Percentiles rank a stretch among this genome's conserved stretches.
These are phyloP conservation scores for Musca domestica DNA, from an alignment of 1,140 invertebrate genomes.

Conservation along the genomic window DNA sequence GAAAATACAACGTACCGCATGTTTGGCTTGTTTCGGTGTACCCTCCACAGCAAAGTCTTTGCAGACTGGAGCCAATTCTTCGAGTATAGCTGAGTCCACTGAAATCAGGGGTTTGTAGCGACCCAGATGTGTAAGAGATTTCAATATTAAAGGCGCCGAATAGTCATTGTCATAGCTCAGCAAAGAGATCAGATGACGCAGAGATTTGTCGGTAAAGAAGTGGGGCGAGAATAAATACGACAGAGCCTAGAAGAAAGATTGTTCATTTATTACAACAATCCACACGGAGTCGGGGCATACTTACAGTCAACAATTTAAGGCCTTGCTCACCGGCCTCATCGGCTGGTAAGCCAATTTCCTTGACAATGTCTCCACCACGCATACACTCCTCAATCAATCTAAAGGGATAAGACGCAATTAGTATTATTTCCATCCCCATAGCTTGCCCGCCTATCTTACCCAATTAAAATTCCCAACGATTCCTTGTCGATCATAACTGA, in stretches of 20 bases:
- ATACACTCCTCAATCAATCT: slow-evolving; percentile 52
- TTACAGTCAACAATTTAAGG: slow-evolving; percentile 72
- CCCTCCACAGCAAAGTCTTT: slow-evolving; percentile 83
- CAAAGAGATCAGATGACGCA: slow-evolving; percentile 76
- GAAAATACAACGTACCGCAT: slow-evolving; percentile 88
- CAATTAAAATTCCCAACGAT: slow-evolving; percentile 72
- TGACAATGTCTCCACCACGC: slow-evolving; percentile 47
- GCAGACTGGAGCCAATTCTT: slow-evolving; percentile 77
- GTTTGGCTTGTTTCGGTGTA: slow-evolving; percentile 93
- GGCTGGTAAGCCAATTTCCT: slow-evolving; percentile 75
- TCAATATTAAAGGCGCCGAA: slow-evolving; percentile 77
- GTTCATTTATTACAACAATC: too few species aligned
- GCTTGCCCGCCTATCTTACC: too few species aligned
- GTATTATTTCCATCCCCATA: too few species aligned
- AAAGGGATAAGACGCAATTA: neutral
- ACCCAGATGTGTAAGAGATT: slow-evolving; percentile 82
- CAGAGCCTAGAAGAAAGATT: slow-evolving; percentile 20
- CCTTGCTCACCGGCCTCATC: slow-evolving; percentile 80
- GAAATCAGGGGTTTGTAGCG: slow-evolving; percentile 79
- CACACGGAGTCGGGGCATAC: slow-evolving; percentile 29
- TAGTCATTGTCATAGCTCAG: slow-evolving; percentile 78
- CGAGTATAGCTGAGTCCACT: slow-evolving; percentile 56
- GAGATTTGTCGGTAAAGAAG: slow-evolving; percentile 83
- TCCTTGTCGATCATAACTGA: slow-evolving; percentile 93
- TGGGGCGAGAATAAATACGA: slow-evolving; percentile 90